Evolutionary conservation across 1,140 invertebrate species (phyloP), one percentile per base, ranked within the genome.

Genomic region (Temnothorax nylanderi): DNA sequence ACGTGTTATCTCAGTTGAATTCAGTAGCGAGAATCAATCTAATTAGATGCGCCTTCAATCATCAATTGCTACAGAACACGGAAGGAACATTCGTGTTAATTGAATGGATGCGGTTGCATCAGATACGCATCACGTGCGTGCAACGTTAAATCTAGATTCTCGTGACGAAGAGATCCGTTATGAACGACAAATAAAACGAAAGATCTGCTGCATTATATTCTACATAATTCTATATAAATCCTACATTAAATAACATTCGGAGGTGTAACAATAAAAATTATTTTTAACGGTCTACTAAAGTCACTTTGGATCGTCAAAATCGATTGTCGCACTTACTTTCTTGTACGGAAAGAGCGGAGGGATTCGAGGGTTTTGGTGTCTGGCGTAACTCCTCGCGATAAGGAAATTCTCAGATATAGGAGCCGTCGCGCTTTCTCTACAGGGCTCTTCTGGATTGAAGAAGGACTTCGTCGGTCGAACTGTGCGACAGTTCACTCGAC

Each of bases 41-140:
- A 89, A 89, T 90, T 89, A 90, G 78, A 90, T 86, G 62, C n/a
- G 60, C 62, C 72, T 89, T 84, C 26, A 26, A 26, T 26, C 87
- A 32, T 89, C 74, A 65, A 64, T 67, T 44, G 67, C 64, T 51
- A 21, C 65, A 34, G 41, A 69, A 74, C 80, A 47, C 67, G 51
- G 34, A 16, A 3, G 60, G 34, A 32, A 44, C 67, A 41, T 51
- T 65, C 44, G 10, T 37, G 60, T 58, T 86, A 88, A 89, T 89
- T 71, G 87, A 89, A 88, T 89, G 54, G 78, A 51, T 60, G 60
- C 8, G 26, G 32, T 67, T 32, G 62, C 34, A 41, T 54, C 34
- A 41, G 44, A 34, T 34, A 37, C 44, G 41, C 37, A 2, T 26
- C 10, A 64, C 41, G 37, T 44, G 41, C 65, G 21, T 69, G 41